These are phyloP conservation scores for Chrysolina haemoptera DNA, from an alignment of 2,888 invertebrate species.

Conservation along the genomic window DNA sequence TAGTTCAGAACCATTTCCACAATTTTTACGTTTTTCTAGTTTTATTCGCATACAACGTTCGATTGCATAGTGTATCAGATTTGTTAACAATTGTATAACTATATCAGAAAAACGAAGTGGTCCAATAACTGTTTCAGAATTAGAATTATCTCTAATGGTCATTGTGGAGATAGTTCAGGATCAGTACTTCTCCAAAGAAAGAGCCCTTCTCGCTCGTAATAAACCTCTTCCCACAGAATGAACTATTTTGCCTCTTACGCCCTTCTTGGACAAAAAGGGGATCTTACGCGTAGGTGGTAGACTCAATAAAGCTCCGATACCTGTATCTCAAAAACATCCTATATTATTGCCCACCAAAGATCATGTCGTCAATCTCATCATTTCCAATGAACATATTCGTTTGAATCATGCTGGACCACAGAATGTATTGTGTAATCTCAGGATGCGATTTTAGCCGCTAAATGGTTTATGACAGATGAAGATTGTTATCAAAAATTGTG, in stretches of 20 bases:
- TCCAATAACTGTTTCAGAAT: too few species aligned
- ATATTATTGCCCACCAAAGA: not conserved
- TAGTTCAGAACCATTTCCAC: too few species aligned
- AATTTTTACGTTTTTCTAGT: too few species aligned
- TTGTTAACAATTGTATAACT: too few species aligned
- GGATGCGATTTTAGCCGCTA: slow-evolving; percentile 37
- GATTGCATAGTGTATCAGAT: too few species aligned
- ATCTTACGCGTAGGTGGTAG: slow-evolving; percentile 31
- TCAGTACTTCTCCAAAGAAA: not conserved
- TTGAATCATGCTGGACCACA: slow-evolving; percentile 9
- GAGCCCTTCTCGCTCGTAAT: not conserved
- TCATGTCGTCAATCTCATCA: too few species aligned
- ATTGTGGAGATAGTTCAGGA: not conserved
- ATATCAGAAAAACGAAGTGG: too few species aligned
- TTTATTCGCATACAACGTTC: too few species aligned
- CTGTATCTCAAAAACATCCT: not conserved
- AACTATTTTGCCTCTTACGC: not conserved
- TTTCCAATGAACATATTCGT: slow-evolving; percentile 5
- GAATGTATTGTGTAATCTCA: not conserved
- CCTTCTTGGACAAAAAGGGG: slow-evolving; percentile 15
- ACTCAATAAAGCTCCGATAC: not conserved
- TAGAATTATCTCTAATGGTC: too few species aligned
- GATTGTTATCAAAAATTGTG: slow-evolving; percentile 34
- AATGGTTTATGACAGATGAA: slow-evolving; percentile 35
- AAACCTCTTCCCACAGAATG: not conserved